phyloP scores from a whole-genome alignment of 2,113 vertebrate species.

The Psilopogon haemacephalus region DNA sequence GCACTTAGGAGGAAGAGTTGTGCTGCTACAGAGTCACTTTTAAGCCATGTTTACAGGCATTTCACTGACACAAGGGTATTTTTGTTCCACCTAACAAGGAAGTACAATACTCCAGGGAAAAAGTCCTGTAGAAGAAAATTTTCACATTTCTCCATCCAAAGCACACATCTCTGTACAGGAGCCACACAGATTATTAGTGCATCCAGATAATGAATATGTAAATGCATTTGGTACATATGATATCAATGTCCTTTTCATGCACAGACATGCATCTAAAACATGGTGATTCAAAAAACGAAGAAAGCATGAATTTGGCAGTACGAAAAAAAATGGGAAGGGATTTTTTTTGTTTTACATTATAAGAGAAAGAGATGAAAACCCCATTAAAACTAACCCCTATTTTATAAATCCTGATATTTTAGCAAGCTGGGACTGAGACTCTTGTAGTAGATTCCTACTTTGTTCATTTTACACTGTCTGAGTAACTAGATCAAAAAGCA shows the following conservation, averaged over 20 bases:
- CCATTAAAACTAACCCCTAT: not conserved
- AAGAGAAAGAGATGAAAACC: not conserved
- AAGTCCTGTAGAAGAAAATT: not conserved
- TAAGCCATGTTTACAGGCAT: not conserved
- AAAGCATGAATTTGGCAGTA: not conserved
- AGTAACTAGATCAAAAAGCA: conserved; percentile 75
- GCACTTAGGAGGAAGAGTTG: not conserved
- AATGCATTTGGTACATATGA: not conserved
- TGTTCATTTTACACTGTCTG: conserved; percentile 74
- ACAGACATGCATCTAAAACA: not conserved
- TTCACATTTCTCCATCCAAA: not conserved
- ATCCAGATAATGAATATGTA: not conserved
- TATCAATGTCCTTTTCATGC: not conserved
- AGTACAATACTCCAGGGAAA: not conserved
- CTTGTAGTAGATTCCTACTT: conserved; percentile 73
- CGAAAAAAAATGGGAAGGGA: not conserved
- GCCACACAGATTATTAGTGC: not conserved
- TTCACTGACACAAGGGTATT: not conserved
- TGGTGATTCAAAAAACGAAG: rapidly evolving
- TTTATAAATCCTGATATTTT: conserved; percentile 29
- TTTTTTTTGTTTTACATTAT: not conserved
- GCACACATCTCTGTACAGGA: not conserved
- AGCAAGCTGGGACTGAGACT: conserved; percentile 30
- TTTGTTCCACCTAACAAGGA: not conserved
- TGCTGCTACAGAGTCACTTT: not conserved